phyloP scores from a whole-genome alignment of 2,888 invertebrate species.

The Agelastica alni region DNA sequence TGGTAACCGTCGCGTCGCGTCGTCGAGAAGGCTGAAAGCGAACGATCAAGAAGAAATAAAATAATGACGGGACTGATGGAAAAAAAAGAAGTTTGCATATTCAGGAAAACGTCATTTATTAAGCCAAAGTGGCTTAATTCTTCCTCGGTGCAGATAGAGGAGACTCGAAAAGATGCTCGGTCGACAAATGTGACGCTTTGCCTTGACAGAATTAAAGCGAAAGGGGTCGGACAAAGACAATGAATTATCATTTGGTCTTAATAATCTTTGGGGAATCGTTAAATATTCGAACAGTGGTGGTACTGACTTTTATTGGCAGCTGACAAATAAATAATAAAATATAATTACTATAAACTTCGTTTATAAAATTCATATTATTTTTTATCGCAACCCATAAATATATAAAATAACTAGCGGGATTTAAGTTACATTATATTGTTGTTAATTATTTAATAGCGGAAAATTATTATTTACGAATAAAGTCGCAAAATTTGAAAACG shows the following conservation, averaged over 20 bases:
- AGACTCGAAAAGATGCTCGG: constrained; percentile 13
- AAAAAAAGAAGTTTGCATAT: constrained; percentile 44
- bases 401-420: too few relatives aligned
- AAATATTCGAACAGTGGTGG: neutral
- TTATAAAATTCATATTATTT: too few relatives aligned
- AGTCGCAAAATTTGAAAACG: too few relatives aligned
- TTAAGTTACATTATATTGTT: too few relatives aligned
- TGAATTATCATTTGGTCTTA: constrained; percentile 19
- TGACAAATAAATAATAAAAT: too few relatives aligned
- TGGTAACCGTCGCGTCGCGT: constrained; percentile 5
- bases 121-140: constrained; percentile 44
- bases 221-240: constrained; percentile 12
- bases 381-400: too few relatives aligned
- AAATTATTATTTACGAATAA: too few relatives aligned
- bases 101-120: constrained; percentile 43
- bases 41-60: constrained; percentile 34
- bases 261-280: constrained; percentile 1
- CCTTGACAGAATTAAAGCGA: constrained; percentile 25
- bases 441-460: too few relatives aligned
- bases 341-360: too few relatives aligned
- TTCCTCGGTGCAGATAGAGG: constrained; percentile 39
- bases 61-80: constrained; percentile 39
- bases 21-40: constrained; percentile 15
- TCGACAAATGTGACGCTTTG: constrained; percentile 43
- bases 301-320: too few relatives aligned